phyloP scores from a whole-genome alignment of 2,113 vertebrate genomes.

The Vulpes lagopus region DNA sequence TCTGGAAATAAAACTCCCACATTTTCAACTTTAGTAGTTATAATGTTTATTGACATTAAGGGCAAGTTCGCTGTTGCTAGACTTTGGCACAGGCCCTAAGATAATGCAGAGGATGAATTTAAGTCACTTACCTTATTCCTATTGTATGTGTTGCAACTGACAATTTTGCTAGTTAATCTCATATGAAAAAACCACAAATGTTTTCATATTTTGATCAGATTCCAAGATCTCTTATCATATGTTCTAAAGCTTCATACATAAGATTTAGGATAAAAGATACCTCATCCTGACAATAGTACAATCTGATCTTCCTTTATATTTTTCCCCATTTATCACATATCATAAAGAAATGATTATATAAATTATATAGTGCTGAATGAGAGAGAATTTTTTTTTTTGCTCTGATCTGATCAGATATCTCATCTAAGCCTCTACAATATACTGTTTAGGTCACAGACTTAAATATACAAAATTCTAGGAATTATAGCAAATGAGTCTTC shows the following conservation, averaged over 20 bases:
- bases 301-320: constrained; percentile 1
- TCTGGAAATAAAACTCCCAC: neutral
- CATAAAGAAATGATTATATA: neutral
- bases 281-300: neutral
- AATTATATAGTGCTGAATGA: neutral
- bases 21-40: neutral
- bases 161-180: neutral
- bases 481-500: neutral
- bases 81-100: neutral
- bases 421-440: neutral
- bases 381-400: neutral
- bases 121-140: constrained; percentile 5
- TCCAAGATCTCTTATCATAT: constrained; percentile 21
- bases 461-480: constrained; percentile 5
- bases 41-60: neutral
- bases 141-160: neutral
- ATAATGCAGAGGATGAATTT: neutral
- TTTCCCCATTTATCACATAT: neutral
- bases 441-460: neutral
- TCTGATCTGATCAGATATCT: neutral
- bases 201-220: constrained; percentile 3
- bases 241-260: neutral
- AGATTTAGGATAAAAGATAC: neutral
- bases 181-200: neutral
- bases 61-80: neutral